These are phyloP conservation scores for Micronycteris hirsuta DNA, from an alignment of 2,113 vertebrate genomes.

Conservation along the genomic window DNA sequence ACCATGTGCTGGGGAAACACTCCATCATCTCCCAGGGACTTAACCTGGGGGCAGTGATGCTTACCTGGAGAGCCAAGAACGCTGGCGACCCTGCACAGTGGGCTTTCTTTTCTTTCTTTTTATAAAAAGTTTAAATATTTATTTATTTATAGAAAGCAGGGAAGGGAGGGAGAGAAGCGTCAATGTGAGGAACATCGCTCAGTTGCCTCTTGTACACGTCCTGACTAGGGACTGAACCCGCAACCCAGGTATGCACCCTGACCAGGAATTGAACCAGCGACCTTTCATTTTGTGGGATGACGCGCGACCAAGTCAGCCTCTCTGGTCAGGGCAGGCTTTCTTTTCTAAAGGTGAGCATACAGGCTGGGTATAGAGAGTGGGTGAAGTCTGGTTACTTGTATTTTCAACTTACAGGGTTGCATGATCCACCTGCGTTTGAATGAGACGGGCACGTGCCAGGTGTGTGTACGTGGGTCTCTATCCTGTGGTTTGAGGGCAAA, in stretches of 20 bases:
- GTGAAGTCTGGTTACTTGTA: neutral
- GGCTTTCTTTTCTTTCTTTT: neutral
- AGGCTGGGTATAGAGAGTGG: neutral
- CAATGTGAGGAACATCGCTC: too few relatives aligned
- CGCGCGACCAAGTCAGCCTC: too few relatives aligned
- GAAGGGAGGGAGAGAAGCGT: too few relatives aligned
- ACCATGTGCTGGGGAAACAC: neutral
- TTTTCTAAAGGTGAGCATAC: neutral
- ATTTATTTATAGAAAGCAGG: too few relatives aligned
- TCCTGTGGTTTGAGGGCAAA: neutral
- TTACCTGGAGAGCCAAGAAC: neutral
- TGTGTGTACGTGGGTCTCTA: neutral
- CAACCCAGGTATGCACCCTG: too few relatives aligned
- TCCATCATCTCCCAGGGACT: neutral
- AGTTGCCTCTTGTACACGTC: too few relatives aligned
- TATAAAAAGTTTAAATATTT: too few relatives aligned
- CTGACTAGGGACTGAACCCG: too few relatives aligned
- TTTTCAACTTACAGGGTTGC: neutral
- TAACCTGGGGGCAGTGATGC: neutral
- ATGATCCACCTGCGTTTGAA: neutral
- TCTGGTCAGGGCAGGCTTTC: neutral
- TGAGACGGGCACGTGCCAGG: neutral
- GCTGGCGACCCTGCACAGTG: neutral
- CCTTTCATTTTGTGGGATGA: too few relatives aligned
- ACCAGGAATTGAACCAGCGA: too few relatives aligned